Evolutionary conservation across 2,888 invertebrate genomes (phyloP).

Genomic region (Drosophila macrospina): DNA sequence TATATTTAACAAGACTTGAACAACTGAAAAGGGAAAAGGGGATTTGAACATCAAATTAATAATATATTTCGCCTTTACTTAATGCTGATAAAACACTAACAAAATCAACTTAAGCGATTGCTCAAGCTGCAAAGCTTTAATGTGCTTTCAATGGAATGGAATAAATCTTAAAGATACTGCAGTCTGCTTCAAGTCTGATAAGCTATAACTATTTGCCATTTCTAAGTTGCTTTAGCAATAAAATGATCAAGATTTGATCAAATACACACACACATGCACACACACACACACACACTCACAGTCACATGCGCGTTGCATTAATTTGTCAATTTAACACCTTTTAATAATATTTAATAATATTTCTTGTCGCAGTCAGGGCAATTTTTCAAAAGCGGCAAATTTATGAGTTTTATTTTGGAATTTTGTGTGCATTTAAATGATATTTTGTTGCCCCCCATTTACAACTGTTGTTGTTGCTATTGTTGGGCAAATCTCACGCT

Average conservation of each 20-base stretch:
- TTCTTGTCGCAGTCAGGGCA: conserved; percentile 33
- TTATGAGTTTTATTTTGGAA: conserved; percentile 61
- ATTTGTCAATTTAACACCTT: conserved; percentile 81
- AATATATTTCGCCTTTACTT: no score
- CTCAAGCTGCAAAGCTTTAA: no score
- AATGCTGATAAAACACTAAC: no score
- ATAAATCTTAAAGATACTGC: no score
- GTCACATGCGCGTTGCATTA: conserved; percentile 51
- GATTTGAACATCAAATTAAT: no score
- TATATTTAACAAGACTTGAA: neutral
- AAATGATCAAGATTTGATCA: neutral
- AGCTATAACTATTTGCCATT: no score
- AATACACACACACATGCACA: conserved; percentile 25
- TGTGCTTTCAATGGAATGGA: no score
- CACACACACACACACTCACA: conserved; percentile 20
- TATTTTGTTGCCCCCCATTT: conserved; percentile 9
- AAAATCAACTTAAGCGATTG: no score
- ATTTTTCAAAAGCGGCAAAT: conserved; percentile 73
- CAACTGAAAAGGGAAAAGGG: no score
- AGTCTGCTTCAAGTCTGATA: neutral
- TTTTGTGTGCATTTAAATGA: conserved; percentile 54
- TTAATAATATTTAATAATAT: conserved; percentile 65
- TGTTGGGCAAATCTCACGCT: conserved; percentile 59
- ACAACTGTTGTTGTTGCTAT: conserved; percentile 11
- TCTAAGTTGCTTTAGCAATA: neutral